Evolutionary conservation across 1,140 invertebrate species (phyloP).

Genomic region (Trichoplusia ni): DNA sequence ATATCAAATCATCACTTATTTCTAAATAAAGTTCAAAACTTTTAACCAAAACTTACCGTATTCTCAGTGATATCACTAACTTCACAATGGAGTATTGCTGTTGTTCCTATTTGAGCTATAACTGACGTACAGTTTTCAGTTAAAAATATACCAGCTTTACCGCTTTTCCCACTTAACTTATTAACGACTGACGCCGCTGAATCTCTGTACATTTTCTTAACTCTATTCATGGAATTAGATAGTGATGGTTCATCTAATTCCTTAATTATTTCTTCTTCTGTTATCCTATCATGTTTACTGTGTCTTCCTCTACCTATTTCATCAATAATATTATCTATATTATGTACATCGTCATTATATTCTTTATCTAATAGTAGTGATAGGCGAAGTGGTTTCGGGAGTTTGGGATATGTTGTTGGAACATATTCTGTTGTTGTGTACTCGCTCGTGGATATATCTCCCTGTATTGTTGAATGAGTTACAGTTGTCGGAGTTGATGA

Average conservation of each 20-base stretch:
- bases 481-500: slow-evolving; percentile 65
- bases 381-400: slow-evolving; percentile 70
- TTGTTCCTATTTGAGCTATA: slow-evolving; percentile 83
- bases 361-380: slow-evolving; percentile 58
- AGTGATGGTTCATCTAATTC: slow-evolving; percentile 65
- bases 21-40: too few species aligned
- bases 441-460: slow-evolving; percentile 49
- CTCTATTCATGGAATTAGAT: slow-evolving; percentile 69
- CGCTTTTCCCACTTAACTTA: slow-evolving; percentile 70
- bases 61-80: slow-evolving; percentile 84
- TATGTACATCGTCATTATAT: slow-evolving; percentile 65
- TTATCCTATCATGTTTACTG: slow-evolving; percentile 58
- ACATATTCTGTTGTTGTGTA: slow-evolving; percentile 55
- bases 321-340: slow-evolving; percentile 66
- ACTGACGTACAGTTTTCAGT: slow-evolving; percentile 84
- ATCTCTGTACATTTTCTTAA: slow-evolving; percentile 80
- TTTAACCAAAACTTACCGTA: slow-evolving; percentile 77
- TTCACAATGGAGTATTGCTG: slow-evolving; percentile 84
- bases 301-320: slow-evolving; percentile 59
- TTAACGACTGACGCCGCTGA: slow-evolving; percentile 63
- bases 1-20: too few species aligned
- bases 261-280: slow-evolving; percentile 63
- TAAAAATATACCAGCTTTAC: slow-evolving; percentile 81
- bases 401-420: slow-evolving; percentile 56
- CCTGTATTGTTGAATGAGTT: slow-evolving; percentile 54